Evolutionary conservation across 2,888 invertebrate genomes (phyloP).

Genomic region (Plebejus argus): DNA sequence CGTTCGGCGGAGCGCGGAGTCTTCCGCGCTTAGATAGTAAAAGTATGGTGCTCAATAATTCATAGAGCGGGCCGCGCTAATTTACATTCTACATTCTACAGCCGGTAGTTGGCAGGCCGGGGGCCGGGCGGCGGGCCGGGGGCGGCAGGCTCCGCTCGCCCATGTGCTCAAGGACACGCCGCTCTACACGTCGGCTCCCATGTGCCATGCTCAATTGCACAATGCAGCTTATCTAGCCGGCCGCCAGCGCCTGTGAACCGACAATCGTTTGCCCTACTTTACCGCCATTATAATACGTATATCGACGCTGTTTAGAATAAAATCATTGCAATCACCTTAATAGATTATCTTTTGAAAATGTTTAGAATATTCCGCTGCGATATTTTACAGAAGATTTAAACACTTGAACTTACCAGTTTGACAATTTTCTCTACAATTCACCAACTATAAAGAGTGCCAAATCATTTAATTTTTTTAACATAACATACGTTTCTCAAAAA

Average conservation of each 20-base stretch:
- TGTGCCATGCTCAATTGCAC: slow-evolving; percentile 69
- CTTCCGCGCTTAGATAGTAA: slow-evolving; percentile 60
- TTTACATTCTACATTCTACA: slow-evolving; percentile 41
- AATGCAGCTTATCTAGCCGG: slow-evolving; percentile 66
- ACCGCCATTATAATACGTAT: slow-evolving; percentile 49
- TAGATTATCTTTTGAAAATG: slow-evolving; percentile 11
- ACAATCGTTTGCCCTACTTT: slow-evolving; percentile 71
- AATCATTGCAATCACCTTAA: slow-evolving; percentile 7
- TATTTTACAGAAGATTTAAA: not conserved
- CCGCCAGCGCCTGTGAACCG: slow-evolving; percentile 58
- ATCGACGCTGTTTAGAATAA: slow-evolving; percentile 57
- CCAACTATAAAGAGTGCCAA: not conserved
- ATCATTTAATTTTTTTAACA: not conserved
- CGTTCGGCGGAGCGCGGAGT: slow-evolving; percentile 61
- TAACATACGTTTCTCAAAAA: not conserved
- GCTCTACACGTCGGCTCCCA: slow-evolving; percentile 59
- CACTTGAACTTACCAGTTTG: not conserved
- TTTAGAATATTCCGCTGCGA: not conserved
- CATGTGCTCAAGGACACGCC: slow-evolving; percentile 68
- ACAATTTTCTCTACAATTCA: not conserved
- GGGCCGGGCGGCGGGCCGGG: not conserved
- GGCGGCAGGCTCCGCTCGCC: slow-evolving; percentile 41
- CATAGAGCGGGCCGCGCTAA: slow-evolving; percentile 43
- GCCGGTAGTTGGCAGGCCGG: slow-evolving; percentile 20
- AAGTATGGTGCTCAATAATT: slow-evolving; percentile 52